phyloP scores from a whole-genome alignment of 2,888 invertebrate genomes.

The Disparrhopalites patrizii region DNA sequence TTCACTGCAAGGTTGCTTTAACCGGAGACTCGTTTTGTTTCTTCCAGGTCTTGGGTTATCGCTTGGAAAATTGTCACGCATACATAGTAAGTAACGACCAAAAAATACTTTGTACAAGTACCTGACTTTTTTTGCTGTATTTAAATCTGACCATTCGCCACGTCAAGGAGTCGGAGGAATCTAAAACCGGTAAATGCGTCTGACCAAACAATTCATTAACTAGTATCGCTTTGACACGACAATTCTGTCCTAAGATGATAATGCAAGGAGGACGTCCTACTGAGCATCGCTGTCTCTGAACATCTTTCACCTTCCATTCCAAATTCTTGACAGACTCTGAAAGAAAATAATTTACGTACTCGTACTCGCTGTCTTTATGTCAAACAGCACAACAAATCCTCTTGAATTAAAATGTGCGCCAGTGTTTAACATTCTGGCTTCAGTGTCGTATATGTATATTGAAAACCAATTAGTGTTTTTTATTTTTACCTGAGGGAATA shows the following conservation, averaged over 20 bases:
- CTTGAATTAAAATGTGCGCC: constrained; percentile 11
- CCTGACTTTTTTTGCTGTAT: constrained; percentile 43
- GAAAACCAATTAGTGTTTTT: not conserved
- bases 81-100: not conserved
- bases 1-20: constrained; percentile 25
- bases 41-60: no score
- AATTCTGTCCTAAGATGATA: constrained; percentile 68
- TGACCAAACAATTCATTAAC: constrained; percentile 68
- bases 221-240: constrained; percentile 66
- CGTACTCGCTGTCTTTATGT: no score
- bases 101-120: constrained; percentile 8
- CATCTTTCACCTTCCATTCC: constrained; percentile 46
- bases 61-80: no score
- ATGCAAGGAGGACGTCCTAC: constrained; percentile 62
- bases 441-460: not conserved
- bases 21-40: not conserved
- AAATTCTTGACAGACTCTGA: constrained; percentile 42
- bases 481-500: constrained; percentile 41
- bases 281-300: constrained; percentile 37
- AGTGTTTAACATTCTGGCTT: not conserved
- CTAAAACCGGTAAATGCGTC: constrained; percentile 60
- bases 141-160: constrained; percentile 48
- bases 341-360: constrained; percentile 1
- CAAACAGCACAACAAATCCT: no score
- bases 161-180: constrained; percentile 40